Percentiles rank a stretch among this genome's conserved stretches.
Evolutionary conservation across 2,888 invertebrate genomes (phyloP).

Genomic region (Tuta absoluta): DNA sequence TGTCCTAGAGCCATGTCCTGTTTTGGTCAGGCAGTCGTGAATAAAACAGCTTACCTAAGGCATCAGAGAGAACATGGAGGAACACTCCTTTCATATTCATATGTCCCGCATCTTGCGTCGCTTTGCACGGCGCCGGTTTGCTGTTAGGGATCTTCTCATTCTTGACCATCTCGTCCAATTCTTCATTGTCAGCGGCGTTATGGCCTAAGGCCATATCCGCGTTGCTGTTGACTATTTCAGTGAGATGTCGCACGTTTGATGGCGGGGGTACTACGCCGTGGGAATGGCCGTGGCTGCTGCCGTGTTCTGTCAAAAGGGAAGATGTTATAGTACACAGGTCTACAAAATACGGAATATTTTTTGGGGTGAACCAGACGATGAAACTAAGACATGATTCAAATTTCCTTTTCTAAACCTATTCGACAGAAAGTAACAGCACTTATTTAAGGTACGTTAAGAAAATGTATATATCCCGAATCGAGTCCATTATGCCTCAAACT

Average conservation of each 20-base stretch:
- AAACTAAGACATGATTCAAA: too few species aligned
- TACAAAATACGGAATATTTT: too few species aligned
- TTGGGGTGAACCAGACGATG: too few species aligned
- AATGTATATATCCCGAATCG: too few species aligned
- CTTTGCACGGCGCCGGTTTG: constrained; percentile 64
- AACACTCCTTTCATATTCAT: constrained; percentile 99
- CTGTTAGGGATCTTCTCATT: constrained; percentile 54
- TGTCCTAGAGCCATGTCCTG: too few species aligned
- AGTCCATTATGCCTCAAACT: too few species aligned
- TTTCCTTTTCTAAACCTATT: too few species aligned
- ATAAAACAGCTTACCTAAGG: constrained; percentile 85
- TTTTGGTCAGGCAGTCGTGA: too few species aligned
- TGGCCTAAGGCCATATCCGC: constrained; percentile 75
- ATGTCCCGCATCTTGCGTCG: constrained; percentile 84
- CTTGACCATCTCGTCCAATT: constrained; percentile 75
- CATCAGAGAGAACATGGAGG: constrained; percentile 97
- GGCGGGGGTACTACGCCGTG: constrained; percentile 82
- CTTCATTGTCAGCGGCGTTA: constrained; percentile 68
- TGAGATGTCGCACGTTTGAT: constrained; percentile 70
- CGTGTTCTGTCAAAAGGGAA: constrained; percentile 83
- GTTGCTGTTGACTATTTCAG: constrained; percentile 75
- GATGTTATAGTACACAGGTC: too few species aligned
- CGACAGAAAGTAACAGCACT: too few species aligned
- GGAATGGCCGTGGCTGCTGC: constrained; percentile 84
- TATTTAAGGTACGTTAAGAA: too few species aligned